Evolutionary conservation across 1,140 invertebrate species (phyloP).

Genomic region (Brachionus plicatilis): DNA sequence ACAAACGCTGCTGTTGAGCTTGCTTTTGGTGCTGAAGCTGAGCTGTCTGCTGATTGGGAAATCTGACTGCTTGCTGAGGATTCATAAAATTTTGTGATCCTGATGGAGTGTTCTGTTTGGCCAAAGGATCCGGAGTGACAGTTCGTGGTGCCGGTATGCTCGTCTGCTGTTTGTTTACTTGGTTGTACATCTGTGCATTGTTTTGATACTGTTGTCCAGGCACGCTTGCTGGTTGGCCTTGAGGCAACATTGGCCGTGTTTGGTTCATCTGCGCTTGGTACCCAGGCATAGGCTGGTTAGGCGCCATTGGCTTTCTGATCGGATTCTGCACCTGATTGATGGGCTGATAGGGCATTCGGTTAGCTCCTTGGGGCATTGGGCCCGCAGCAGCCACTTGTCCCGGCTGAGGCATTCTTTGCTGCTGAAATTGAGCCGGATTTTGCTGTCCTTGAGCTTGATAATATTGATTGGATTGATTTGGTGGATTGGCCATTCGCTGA

Average conservation of each 20-base stretch:
- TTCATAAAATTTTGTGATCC: background rate
- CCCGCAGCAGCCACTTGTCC: background rate
- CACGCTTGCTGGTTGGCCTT: background rate
- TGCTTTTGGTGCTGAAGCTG: background rate
- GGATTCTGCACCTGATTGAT: background rate
- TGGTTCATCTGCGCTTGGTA: slow-evolving; percentile 3
- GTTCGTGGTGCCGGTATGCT: background rate
- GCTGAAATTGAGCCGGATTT: background rate
- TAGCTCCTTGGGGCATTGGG: background rate
- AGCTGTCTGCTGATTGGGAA: background rate
- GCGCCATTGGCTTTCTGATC: background rate
- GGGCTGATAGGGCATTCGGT: background rate
- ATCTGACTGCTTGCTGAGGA: background rate
- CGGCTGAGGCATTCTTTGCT: background rate
- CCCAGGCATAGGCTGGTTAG: background rate
- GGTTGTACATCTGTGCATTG: slow-evolving; percentile 1
- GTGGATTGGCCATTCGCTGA: background rate
- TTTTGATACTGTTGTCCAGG: background rate
- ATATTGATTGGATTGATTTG: slow-evolving; percentile 1
- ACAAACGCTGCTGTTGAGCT: background rate
- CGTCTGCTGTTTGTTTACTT: background rate
- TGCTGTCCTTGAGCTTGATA: background rate
- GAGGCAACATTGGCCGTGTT: background rate
- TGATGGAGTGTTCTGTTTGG: background rate
- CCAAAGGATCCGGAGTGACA: background rate